Conservation (phyloP, 2,888 invertebrate species). For the Zootermopsis nevadensis region DNA sequence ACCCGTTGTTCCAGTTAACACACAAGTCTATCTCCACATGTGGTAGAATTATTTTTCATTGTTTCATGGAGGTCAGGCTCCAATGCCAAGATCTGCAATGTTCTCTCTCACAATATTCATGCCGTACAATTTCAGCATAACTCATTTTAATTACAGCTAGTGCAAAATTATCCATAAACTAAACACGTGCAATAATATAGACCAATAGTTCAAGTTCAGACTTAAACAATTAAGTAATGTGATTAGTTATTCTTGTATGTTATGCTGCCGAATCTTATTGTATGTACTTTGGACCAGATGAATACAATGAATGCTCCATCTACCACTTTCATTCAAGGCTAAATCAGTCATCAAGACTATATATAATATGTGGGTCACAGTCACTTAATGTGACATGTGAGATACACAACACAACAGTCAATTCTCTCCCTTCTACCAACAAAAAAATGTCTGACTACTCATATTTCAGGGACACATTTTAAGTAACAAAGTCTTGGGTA, state of each 20-base stretch:
- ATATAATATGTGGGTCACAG: constrained; percentile 36
- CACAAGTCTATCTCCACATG: neutral
- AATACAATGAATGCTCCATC: constrained; percentile 1
- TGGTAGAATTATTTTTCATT: neutral
- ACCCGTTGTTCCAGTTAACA: neutral
- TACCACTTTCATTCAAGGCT: constrained; percentile 29
- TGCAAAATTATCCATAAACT: neutral
- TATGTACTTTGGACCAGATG: neutral
- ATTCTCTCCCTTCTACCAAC: neutral
- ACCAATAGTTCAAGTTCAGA: too few species aligned
- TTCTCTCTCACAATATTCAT: neutral
- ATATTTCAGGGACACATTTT: neutral
- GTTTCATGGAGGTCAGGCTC: neutral
- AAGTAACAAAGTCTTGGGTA: neutral
- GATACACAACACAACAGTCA: neutral
- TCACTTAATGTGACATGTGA: constrained; percentile 6
- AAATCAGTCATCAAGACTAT: constrained; percentile 20
- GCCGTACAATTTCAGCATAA: neutral
- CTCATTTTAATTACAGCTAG: neutral
- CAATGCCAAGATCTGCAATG: neutral
- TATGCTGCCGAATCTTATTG: neutral
- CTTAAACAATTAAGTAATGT: neutral
- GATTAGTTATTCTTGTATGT: neutral
- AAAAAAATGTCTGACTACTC: neutral
- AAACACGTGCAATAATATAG: neutral